These are phyloP conservation scores for Rhagonycha lutea DNA, from an alignment of 2,888 invertebrate genomes.

Conservation along the genomic window DNA sequence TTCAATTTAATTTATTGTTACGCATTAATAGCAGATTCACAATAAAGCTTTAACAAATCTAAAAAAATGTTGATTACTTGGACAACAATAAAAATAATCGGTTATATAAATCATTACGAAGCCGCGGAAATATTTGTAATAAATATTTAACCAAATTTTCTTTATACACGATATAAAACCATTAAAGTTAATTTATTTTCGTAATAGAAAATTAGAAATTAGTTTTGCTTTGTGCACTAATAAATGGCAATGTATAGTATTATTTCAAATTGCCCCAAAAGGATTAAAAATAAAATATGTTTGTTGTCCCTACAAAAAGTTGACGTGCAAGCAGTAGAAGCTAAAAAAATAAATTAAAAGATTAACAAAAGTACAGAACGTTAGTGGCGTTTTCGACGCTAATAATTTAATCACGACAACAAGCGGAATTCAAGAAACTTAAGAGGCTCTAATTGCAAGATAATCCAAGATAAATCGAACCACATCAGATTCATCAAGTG, in stretches of 20 bases:
- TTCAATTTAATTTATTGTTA: not conserved
- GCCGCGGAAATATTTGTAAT: not conserved
- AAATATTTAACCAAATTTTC: not conserved
- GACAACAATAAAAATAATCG: not conserved
- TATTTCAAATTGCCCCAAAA: not conserved
- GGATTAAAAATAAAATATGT: not conserved
- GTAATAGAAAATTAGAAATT: not conserved
- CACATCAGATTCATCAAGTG: conserved; percentile 45
- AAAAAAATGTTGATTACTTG: not conserved
- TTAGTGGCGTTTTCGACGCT: not conserved
- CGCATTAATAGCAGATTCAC: not conserved
- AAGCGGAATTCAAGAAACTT: conserved; percentile 28
- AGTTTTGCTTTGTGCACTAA: not conserved
- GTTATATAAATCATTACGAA: not conserved
- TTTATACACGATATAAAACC: not conserved
- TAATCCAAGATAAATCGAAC: conserved; percentile 45
- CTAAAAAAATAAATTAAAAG: not conserved
- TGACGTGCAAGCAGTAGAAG: not conserved
- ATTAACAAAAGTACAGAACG: not conserved
- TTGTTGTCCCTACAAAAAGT: not conserved
- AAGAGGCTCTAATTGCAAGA: conserved; percentile 36
- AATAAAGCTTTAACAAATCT: not conserved
- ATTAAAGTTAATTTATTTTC: not conserved
- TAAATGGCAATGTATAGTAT: not conserved
- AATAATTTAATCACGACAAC: conserved; percentile 25